phyloP scores from a whole-genome alignment of 1,140 invertebrate species.

The Trigoniulus corallinus region DNA sequence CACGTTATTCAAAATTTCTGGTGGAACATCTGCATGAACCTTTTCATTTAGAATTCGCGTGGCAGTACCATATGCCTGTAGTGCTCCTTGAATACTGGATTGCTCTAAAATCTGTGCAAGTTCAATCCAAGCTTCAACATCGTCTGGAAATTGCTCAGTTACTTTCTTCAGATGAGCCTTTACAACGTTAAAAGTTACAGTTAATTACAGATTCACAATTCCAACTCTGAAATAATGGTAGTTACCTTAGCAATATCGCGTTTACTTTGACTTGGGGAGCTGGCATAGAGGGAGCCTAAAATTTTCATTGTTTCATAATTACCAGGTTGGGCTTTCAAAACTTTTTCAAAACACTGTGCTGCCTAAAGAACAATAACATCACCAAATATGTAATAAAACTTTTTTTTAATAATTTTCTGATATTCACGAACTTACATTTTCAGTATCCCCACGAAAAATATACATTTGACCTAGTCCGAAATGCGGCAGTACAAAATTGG shows the following conservation, averaged over 20 bases:
- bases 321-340: constrained; percentile 87
- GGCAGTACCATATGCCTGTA: constrained; percentile 85
- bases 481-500: constrained; percentile 88
- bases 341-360: constrained; percentile 96
- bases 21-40: constrained; percentile 84
- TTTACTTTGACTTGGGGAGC: constrained; percentile 73
- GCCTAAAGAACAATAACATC: constrained; percentile 53
- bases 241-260: constrained; percentile 65
- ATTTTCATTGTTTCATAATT: constrained; percentile 99
- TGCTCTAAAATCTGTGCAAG: constrained; percentile 95
- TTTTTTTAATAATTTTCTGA: too few relatives aligned
- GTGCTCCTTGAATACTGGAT: constrained; percentile 63
- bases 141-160: constrained; percentile 93
- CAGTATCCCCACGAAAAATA: constrained; percentile 87
- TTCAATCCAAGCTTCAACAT: constrained; percentile 99
- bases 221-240: neutral
- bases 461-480: constrained; percentile 99
- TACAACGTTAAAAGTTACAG: too few relatives aligned
- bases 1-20: constrained; percentile 97
- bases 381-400: too few relatives aligned
- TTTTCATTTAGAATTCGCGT: constrained; percentile 84
- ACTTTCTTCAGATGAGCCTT: constrained; percentile 38
- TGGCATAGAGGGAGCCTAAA: constrained; percentile 88
- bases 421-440: constrained; percentile 85
- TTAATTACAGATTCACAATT: neutral